Conservation (phyloP, 2,113 vertebrate species). For the Cacatua alba region DNA sequence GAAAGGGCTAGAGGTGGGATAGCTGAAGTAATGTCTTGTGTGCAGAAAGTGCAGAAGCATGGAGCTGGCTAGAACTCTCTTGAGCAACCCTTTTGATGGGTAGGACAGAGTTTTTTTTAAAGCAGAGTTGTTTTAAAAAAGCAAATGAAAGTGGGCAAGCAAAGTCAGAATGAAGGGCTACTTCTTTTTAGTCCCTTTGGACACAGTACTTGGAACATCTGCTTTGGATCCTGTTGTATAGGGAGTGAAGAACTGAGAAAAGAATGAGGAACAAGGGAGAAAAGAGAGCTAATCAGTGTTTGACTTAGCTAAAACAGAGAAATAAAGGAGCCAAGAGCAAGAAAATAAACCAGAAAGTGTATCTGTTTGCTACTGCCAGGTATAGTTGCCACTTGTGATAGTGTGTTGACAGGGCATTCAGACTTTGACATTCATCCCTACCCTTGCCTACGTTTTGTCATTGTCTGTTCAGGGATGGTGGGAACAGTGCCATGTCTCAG, state of each 20-base stretch:
- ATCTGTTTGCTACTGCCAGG: not conserved
- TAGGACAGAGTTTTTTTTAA: not conserved
- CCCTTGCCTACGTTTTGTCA: accelerated
- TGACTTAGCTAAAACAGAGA: not conserved
- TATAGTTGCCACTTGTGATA: not conserved
- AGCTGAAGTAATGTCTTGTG: not conserved
- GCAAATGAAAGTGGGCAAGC: not conserved
- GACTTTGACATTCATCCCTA: not conserved
- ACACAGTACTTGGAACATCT: not conserved
- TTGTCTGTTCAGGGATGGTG: not conserved
- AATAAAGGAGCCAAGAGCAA: not conserved
- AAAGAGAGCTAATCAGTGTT: not conserved
- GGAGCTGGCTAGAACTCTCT: not conserved
- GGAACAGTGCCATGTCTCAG: not conserved
- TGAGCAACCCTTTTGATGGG: not conserved
- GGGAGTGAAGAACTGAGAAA: not conserved
- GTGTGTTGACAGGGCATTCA: accelerated
- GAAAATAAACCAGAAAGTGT: not conserved
- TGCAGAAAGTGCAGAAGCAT: not conserved
- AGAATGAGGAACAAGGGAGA: not conserved
- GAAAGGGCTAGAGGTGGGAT: not conserved
- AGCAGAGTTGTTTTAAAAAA: not conserved
- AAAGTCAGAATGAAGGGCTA: not conserved
- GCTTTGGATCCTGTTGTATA: not conserved
- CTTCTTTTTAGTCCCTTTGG: not conserved